Conservation (phyloP, 2,888 invertebrate species). For the Epinotia bilunana region DNA sequence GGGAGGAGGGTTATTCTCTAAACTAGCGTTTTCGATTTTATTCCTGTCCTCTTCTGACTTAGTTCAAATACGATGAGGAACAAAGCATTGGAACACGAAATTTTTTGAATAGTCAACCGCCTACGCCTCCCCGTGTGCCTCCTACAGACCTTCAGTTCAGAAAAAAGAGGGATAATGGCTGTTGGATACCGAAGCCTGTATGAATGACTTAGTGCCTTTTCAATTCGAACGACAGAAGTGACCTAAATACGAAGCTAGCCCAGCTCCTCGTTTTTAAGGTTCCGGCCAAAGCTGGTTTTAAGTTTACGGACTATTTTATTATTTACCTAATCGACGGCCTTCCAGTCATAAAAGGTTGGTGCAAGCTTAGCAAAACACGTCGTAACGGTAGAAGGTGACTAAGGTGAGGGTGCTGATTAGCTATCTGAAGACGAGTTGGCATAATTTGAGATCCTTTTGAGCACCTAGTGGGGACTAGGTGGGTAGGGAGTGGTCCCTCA, state of each 20-base stretch:
- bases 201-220: slow-evolving; percentile 1
- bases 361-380: too few relatives aligned
- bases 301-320: not conserved
- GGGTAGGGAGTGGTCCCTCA: too few relatives aligned
- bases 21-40: not conserved
- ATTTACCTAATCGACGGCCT: not conserved
- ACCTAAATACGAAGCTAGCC: slow-evolving; percentile 40
- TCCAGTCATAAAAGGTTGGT: not conserved
- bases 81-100: not conserved
- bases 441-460: too few relatives aligned
- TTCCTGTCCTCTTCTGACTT: slow-evolving; percentile 10
- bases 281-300: slow-evolving; percentile 13
- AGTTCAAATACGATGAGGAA: not conserved
- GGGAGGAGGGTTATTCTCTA: not conserved
- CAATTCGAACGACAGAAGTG: slow-evolving; percentile 1
- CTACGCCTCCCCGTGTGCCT: slow-evolving; percentile 24
- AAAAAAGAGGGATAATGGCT: not conserved
- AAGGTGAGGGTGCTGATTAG: too few relatives aligned
- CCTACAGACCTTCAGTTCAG: not conserved
- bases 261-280: slow-evolving; percentile 25
- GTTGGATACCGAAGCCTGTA: not conserved
- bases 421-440: too few relatives aligned
- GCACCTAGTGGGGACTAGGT: too few relatives aligned
- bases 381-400: too few relatives aligned
- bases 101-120: slow-evolving; percentile 18